These are phyloP conservation scores for Zingel zingel DNA, from an alignment of 2,113 vertebrate species.

Conservation along the genomic window DNA sequence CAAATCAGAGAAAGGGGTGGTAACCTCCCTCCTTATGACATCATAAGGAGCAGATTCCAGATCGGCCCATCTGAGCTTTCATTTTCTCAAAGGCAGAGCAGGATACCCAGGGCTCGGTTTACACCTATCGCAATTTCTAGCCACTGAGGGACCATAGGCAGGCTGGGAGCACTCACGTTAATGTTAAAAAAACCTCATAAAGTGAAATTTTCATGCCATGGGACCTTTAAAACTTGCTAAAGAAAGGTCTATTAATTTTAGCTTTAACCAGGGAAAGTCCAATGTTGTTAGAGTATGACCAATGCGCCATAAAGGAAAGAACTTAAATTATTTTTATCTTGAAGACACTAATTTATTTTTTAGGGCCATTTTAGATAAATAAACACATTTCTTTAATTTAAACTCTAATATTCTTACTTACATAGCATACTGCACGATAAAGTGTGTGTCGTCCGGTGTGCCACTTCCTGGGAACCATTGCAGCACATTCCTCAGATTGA, in stretches of 20 bases:
- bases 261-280: not conserved
- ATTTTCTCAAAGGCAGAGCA: too few relatives aligned
- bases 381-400: not conserved
- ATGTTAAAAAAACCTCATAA: too few relatives aligned
- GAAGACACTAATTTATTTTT: not conserved
- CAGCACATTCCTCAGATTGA: conserved; percentile 90
- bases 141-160: too few relatives aligned
- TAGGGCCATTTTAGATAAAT: not conserved
- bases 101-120: too few relatives aligned
- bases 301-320: not conserved
- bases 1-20: too few relatives aligned
- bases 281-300: not conserved
- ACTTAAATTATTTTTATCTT: not conserved
- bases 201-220: too few relatives aligned
- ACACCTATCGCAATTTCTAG: too few relatives aligned
- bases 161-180: too few relatives aligned
- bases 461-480: conserved; percentile 86
- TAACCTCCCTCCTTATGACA: too few relatives aligned
- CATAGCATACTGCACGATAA: conserved; percentile 90
- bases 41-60: too few relatives aligned
- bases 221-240: not conserved
- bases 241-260: not conserved
- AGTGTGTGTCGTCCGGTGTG: conserved; percentile 73
- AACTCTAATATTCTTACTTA: conserved; percentile 75
- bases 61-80: too few relatives aligned